These are phyloP conservation scores for Mystacornis crossleyi DNA, from an alignment of 2,113 vertebrate species.

Conservation along the genomic window DNA sequence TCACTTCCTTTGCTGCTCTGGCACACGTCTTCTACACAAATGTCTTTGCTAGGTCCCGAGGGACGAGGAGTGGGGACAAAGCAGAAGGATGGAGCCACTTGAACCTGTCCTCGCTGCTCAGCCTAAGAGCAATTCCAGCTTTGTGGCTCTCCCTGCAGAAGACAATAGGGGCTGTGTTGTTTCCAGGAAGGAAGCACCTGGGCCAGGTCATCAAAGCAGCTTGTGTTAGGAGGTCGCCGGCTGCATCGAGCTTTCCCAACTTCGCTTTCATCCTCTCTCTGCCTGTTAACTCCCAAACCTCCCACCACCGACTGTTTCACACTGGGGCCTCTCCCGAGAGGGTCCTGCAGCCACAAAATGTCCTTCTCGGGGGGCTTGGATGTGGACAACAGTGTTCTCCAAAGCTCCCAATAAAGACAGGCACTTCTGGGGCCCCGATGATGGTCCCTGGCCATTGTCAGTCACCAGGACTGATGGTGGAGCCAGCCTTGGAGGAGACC, in stretches of 20 bases:
- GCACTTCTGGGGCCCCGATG: rapidly evolving
- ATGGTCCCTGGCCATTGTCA: neutral
- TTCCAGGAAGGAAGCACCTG: constrained; percentile 54
- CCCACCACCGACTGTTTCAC: neutral
- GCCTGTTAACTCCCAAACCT: constrained; percentile 49
- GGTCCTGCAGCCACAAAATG: neutral
- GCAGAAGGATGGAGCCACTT: constrained; percentile 13
- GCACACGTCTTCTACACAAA: neutral
- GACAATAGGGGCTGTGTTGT: constrained; percentile 57
- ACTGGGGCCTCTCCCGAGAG: rapidly evolving
- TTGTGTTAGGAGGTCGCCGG: constrained; percentile 21
- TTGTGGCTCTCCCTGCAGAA: neutral
- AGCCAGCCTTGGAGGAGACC: neutral
- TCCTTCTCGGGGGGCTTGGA: rapidly evolving
- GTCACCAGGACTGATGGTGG: neutral
- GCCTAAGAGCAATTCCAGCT: neutral
- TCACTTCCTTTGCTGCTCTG: neutral
- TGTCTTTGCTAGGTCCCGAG: neutral
- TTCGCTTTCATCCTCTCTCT: neutral
- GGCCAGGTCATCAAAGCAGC: constrained; percentile 51
- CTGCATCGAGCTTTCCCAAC: neutral
- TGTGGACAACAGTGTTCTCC: rapidly evolving
- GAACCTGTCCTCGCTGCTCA: constrained; percentile 4
- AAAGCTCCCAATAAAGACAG: neutral
- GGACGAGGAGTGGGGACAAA: neutral